Evolutionary conservation across 2,888 invertebrate genomes (phyloP), one percentile per base, ranked within the genome.

Genomic region (Spicauda simplicius): DNA sequence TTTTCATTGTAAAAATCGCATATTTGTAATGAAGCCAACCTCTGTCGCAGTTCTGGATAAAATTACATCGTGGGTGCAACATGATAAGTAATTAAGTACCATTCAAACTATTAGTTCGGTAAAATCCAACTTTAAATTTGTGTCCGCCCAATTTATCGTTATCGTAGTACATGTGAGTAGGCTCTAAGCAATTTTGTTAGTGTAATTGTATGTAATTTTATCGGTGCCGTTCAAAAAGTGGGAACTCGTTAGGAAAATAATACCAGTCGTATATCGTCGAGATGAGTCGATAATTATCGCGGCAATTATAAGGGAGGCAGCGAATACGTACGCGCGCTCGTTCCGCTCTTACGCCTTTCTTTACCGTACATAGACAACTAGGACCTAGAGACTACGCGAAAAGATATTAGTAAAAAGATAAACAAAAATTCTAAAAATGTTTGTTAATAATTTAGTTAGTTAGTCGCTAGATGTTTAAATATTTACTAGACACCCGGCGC

Each of bases 241-340:
- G 58, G 58, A 20, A 58, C 53, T 65, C 68, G 67, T 71, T 71
- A 76, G 71, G 74, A 72, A 76, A 73, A 70, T 73, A 74, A 70
- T 73, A 73, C 74, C 67, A 67, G 70, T 65, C 68, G 74, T 79
- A 78, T 78, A 79, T 78, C 71, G 72, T 71, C 45, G 65, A 63
- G 64, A 64, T 64, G 64, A 57, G 71, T 72, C 72, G 76, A 78
- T 79, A 77, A 78, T 80, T 78, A 80, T 79, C 78, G 73, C 64
- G 60, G 76, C 77, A 78, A 78, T 80, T 79, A 76, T 75, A 77
- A 78, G 77, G 78, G 78, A 79, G 78, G 74, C 74, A 73, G 74
- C 69, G 75, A 73, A 72, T 72, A 70, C 61, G 61, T 56, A 67
- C 66, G 68, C 76, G 74, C 76, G 76, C 71, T 71, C 14, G 48